Base-by-base conservation (phyloP, 2,888 invertebrate genomes). In the Ormia ochracea region DNA sequence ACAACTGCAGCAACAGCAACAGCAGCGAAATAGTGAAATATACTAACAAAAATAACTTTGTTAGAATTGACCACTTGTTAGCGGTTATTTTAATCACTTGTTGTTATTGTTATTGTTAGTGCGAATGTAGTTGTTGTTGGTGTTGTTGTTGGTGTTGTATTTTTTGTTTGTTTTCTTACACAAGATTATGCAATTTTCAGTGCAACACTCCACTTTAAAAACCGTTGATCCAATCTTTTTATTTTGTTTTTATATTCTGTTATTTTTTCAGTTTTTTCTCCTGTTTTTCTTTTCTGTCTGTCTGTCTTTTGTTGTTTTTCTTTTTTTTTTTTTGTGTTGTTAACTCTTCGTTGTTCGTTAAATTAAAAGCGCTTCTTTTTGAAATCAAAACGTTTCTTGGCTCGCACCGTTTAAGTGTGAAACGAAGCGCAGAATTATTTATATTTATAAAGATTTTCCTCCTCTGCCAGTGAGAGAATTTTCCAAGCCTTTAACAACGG, bases 371-470 rank as follows among this genome's bases (percentile, higher is more conserved):
- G 56, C 68, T 73, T 56, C 52, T 81, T 69, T 72, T 78, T 65
- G 36, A 65, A 36, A 59, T 56, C 28, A 72, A 63, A 74, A 66
- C 82, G 84, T 84, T 86, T 83, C 83, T 84, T 69, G 80, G 83
- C 82, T 83, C 84, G 86, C 83, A 83, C 82, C 83, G 83, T 82
- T 84, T 85, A 86, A 85, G 86, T 87, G 87, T 87, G 87, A 87
- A 87, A 85, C 87, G 83, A 88, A 87, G 84, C 88, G 88, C 88
- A 84, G 86, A 83, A 85, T 81, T 78, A 78, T 84, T 75, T 82
- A 84, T 85, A 86, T 87, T 87, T 87, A 86, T 88, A 87, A 84
- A 86, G 85, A 85, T 84, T 73, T 50, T 77, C 70, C n/a, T n/a
- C 77, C 31, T 56, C 54, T 19, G 33, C 65, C 17, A 12, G 0